These are phyloP conservation scores for Carposina sasakii DNA, from an alignment of 1,140 invertebrate genomes.

Conservation along the genomic window DNA sequence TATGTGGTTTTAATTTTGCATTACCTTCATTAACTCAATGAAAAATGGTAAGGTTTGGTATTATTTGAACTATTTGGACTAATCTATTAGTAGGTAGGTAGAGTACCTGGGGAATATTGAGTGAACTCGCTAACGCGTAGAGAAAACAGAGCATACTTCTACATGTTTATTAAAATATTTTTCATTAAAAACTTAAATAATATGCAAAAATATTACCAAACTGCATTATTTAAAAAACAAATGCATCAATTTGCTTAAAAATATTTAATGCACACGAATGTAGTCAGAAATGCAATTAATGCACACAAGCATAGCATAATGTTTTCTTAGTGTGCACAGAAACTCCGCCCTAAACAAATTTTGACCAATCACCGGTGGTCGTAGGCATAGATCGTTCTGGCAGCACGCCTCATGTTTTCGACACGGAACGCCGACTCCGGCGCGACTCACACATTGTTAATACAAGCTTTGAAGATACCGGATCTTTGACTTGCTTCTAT, in stretches of 20 bases:
- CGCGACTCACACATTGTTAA: conserved; percentile 70
- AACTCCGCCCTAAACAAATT: conserved; percentile 62
- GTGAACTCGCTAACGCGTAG: too few relatives aligned
- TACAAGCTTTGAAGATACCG: conserved; percentile 60
- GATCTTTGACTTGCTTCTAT: conserved; percentile 47
- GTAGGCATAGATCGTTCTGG: conserved; percentile 63
- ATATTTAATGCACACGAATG: conserved; percentile 54
- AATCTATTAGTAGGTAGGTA: too few relatives aligned
- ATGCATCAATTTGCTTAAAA: too few relatives aligned
- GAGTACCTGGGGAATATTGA: too few relatives aligned
- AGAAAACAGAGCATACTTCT: too few relatives aligned
- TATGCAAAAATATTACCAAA: conserved; percentile 12
- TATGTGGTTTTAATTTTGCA: too few relatives aligned
- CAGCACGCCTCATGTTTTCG: conserved; percentile 67
- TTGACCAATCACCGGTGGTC: conserved; percentile 53
- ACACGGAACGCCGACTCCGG: conserved; percentile 66
- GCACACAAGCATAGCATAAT: conserved; percentile 44
- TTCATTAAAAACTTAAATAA: too few relatives aligned
- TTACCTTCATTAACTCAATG: too few relatives aligned
- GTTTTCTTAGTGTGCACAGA: conserved; percentile 54
- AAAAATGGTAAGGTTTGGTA: too few relatives aligned
- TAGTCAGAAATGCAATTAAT: conserved; percentile 67
- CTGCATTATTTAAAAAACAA: too few relatives aligned
- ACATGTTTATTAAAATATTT: too few relatives aligned
- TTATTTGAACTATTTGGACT: too few relatives aligned